Conservation (phyloP, 1,140 invertebrate genomes). For the Trypoxylus dichotomus region DNA sequence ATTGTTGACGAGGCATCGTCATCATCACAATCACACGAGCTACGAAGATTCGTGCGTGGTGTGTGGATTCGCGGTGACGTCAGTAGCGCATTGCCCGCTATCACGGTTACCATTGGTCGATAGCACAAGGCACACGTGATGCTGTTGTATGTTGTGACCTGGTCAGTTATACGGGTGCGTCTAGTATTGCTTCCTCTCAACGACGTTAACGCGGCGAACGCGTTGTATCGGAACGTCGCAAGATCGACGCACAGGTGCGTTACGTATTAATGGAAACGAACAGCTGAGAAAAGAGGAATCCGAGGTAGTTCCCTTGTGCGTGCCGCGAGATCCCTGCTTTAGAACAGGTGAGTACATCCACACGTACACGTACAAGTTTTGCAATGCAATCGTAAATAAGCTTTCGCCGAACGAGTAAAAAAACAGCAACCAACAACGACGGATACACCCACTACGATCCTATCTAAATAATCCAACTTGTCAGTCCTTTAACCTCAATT, state of each 20-base stretch:
- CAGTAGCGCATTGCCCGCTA: neutral
- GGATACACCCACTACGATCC: neutral
- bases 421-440: neutral
- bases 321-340: neutral
- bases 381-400: no score
- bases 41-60: neutral
- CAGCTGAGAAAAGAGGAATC: neutral
- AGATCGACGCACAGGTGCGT: neutral
- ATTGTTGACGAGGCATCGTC: neutral
- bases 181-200: neutral
- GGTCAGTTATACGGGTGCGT: conserved; percentile 22
- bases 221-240: neutral
- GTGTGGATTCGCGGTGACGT: conserved; percentile 11
- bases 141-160: conserved; percentile 21
- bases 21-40: neutral
- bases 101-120: conserved; percentile 1
- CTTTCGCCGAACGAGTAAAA: no score
- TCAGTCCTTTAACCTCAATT: no score
- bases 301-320: no score
- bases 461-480: no score
- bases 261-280: neutral
- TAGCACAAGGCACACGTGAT: conserved; percentile 12
- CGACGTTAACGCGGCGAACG: neutral
- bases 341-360: neutral
- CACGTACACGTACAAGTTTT: no score